phyloP scores from a whole-genome alignment of 2,888 invertebrate species.

The Eupithecia subumbrata region DNA sequence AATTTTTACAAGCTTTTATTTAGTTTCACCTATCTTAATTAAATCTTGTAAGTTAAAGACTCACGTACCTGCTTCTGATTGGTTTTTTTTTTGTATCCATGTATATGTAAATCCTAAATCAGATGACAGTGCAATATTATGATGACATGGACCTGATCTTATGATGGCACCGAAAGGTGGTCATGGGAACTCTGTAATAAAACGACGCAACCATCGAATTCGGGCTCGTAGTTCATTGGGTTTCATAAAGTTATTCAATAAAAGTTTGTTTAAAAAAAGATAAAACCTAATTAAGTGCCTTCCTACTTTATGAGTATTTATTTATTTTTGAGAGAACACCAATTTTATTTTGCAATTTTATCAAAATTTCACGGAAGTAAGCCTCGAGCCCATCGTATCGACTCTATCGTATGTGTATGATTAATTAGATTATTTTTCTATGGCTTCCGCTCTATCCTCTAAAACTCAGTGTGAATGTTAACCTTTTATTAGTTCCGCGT shows the following conservation, averaged over 20 bases:
- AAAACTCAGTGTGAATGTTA: conserved; percentile 43
- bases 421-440: conserved; percentile 78
- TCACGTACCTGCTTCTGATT: not conserved
- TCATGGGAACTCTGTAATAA: not conserved
- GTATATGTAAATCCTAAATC: not conserved
- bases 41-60: not conserved
- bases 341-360: no score
- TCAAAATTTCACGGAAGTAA: not conserved
- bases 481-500: conserved; percentile 44
- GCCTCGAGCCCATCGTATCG: not conserved
- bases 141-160: not conserved
- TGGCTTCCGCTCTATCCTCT: conserved; percentile 64
- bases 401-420: conserved; percentile 48
- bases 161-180: not conserved
- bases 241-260: not conserved
- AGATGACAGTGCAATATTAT: not conserved
- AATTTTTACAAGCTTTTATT: not conserved
- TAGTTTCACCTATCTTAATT: not conserved
- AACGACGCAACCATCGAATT: not conserved
- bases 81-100: not conserved
- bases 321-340: no score
- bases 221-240: not conserved
- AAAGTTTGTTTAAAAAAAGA: not conserved
- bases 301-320: no score
- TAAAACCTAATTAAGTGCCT: no score